Conservation (phyloP, 2,888 invertebrate species). For the Strigamia transsilvanica region DNA sequence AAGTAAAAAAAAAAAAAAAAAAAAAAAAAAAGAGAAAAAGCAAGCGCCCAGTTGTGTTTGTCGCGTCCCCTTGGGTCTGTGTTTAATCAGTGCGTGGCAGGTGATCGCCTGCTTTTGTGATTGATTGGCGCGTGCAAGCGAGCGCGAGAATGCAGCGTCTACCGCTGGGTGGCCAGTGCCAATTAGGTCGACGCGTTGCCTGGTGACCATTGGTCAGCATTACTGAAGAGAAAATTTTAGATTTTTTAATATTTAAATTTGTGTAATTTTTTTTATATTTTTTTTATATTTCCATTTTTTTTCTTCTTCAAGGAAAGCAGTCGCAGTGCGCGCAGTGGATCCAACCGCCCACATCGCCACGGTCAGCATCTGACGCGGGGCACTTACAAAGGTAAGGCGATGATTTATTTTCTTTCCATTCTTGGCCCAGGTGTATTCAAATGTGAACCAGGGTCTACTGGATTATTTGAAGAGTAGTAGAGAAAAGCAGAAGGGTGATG, state of each 20-base stretch:
- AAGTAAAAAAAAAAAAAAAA: background rate
- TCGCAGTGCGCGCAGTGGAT: slow-evolving; percentile 39
- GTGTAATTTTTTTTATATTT: slow-evolving; percentile 12
- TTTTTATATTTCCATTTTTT: slow-evolving; percentile 1
- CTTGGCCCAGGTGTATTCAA: slow-evolving; percentile 36
- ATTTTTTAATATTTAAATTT: slow-evolving; percentile 51
- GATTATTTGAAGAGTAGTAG: slow-evolving; percentile 39
- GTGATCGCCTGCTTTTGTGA: slow-evolving; percentile 42
- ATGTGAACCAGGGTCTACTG: slow-evolving; percentile 20
- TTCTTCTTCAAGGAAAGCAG: background rate
- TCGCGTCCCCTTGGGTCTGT: slow-evolving; percentile 44
- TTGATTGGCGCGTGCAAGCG: slow-evolving; percentile 44
- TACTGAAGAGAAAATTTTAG: slow-evolving; percentile 15
- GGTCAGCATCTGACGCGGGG: slow-evolving; percentile 32
- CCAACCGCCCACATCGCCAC: slow-evolving; percentile 26
- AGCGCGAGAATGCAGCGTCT: slow-evolving; percentile 40
- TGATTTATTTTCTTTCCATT: slow-evolving; percentile 19
- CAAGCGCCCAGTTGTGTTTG: slow-evolving; percentile 33
- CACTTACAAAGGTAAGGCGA: slow-evolving; percentile 32
- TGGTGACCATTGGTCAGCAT: slow-evolving; percentile 51
- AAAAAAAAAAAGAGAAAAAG: background rate
- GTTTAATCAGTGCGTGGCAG: slow-evolving; percentile 44
- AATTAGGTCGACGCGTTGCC: slow-evolving; percentile 46
- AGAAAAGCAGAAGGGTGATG: slow-evolving; percentile 16
- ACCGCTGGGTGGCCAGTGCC: slow-evolving; percentile 49